Evolutionary conservation across 2,797 vertebrate genomes (phyloP).

Genomic region (Artibeus lituratus): DNA sequence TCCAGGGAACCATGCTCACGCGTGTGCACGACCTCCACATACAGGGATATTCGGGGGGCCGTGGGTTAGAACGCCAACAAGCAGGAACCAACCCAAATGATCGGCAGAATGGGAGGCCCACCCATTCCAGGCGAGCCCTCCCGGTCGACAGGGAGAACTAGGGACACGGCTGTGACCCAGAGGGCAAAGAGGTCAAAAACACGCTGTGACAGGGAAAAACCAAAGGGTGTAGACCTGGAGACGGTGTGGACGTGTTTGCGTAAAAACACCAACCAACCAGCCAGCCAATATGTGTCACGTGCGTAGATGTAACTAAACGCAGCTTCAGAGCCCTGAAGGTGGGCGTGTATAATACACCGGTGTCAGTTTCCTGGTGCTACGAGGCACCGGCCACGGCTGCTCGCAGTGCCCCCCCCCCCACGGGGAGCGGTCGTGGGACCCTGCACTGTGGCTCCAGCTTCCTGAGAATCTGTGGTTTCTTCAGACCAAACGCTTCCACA

Average conservation of each 20-base stretch:
- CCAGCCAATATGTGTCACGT: fast-evolving
- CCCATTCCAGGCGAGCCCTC: neutral
- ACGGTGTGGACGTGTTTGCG: fast-evolving
- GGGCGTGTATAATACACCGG: fast-evolving
- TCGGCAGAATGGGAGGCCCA: neutral
- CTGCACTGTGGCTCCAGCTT: neutral
- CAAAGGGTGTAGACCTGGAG: neutral
- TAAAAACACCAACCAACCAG: fast-evolving
- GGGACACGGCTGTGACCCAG: fast-evolving
- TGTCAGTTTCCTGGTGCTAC: fast-evolving
- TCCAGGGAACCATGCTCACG: neutral
- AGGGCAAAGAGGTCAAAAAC: fast-evolving
- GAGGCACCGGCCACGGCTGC: fast-evolving
- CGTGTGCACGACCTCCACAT: fast-evolving
- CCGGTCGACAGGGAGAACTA: neutral
- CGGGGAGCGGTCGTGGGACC: neutral
- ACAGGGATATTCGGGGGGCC: fast-evolving
- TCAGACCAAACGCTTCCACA: neutral
- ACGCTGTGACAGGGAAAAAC: fast-evolving
- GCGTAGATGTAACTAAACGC: fast-evolving
- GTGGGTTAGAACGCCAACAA: neutral
- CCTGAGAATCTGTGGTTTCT: no score
- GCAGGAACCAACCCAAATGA: neutral
- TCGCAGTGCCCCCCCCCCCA: fast-evolving
- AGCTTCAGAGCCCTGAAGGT: neutral